phyloP scores from a whole-genome alignment of 2,888 invertebrate genomes.

The Oconnorella tubifera region DNA sequence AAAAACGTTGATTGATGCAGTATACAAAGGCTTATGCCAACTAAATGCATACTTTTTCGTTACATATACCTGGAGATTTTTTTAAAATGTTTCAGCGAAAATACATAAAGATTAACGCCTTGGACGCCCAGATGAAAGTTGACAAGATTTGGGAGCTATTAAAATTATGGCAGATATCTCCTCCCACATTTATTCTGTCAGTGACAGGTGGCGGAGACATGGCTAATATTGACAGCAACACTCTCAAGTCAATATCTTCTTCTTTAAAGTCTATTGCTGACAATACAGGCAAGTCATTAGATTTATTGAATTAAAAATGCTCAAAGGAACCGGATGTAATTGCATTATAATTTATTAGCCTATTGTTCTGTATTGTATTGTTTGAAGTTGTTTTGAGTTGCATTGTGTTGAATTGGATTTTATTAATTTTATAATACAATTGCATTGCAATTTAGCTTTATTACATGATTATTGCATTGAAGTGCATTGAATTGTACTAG shows the following conservation, averaged over 20 bases:
- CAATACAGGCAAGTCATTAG: background rate
- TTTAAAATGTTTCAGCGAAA: too few relatives aligned
- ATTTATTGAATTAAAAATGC: background rate
- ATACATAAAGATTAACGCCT: background rate
- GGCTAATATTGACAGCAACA: background rate
- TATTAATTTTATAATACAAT: too few relatives aligned
- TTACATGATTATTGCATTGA: too few relatives aligned
- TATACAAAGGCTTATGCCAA: too few relatives aligned
- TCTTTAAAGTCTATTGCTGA: background rate
- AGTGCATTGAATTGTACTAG: too few relatives aligned
- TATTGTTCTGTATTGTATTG: too few relatives aligned
- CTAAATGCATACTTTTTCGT: too few relatives aligned
- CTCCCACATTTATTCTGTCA: background rate
- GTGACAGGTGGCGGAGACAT: background rate
- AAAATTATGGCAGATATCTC: background rate
- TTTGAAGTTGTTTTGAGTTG: too few relatives aligned
- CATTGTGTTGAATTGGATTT: too few relatives aligned
- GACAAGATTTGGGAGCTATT: background rate
- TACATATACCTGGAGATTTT: too few relatives aligned
- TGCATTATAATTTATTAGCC: background rate
- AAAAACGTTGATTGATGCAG: too few relatives aligned
- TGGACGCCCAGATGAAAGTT: background rate
- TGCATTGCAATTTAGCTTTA: too few relatives aligned
- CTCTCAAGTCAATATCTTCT: background rate
- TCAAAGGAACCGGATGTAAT: background rate